These are phyloP conservation scores for Carabus problematicus DNA, from an alignment of 2,888 invertebrate species.

Conservation along the genomic window DNA sequence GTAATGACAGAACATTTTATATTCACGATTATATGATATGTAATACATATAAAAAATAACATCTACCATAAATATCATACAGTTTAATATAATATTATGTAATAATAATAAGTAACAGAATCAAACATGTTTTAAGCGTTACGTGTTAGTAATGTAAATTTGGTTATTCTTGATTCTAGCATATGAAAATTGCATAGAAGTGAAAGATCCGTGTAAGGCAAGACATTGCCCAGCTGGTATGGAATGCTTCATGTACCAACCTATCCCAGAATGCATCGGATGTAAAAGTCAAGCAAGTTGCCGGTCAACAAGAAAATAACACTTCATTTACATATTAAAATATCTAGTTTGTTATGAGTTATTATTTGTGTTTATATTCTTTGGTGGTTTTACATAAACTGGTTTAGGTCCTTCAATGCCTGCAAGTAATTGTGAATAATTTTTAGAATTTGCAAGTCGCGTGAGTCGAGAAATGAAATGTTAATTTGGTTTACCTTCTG, in stretches of 20 bases:
- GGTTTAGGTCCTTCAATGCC: slow-evolving; percentile 48
- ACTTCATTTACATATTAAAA: background rate
- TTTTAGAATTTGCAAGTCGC: background rate
- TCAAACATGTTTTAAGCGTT: background rate
- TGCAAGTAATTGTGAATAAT: slow-evolving; percentile 40
- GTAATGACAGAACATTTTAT: slow-evolving; percentile 56
- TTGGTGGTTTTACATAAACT: slow-evolving; percentile 43
- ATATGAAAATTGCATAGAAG: slow-evolving; percentile 50
- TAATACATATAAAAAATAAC: no score
- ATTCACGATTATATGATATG: slow-evolving; percentile 33
- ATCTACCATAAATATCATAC: background rate
- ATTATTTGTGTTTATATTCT: background rate
- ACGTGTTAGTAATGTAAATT: background rate
- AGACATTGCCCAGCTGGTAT: slow-evolving; percentile 52
- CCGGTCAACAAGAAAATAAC: slow-evolving; percentile 1
- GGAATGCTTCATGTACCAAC: slow-evolving; percentile 51
- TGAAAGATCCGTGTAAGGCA: slow-evolving; percentile 50
- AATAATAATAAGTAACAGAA: no score
- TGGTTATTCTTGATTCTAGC: slow-evolving; percentile 48
- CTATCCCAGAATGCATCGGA: slow-evolving; percentile 19
- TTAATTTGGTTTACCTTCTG: slow-evolving; percentile 45
- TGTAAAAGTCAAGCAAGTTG: slow-evolving; percentile 25
- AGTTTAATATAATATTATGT: no score
- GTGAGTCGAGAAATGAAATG: background rate
- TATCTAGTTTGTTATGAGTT: background rate